phyloP scores from a whole-genome alignment of 2,113 vertebrate genomes.

The Gymnobelideus leadbeateri region DNA sequence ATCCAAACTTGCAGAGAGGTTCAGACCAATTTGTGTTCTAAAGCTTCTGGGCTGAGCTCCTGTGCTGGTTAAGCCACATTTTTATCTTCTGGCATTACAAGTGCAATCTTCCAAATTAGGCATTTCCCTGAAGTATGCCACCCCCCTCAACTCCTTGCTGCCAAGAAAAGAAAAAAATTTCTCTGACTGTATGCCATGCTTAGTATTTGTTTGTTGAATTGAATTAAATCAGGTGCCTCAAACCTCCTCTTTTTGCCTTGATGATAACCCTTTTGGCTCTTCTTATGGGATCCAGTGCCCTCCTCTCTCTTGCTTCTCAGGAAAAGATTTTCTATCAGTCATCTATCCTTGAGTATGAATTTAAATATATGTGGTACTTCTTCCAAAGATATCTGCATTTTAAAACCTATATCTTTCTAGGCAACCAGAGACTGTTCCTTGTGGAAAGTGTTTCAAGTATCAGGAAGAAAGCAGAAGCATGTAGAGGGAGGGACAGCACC shows the following conservation, averaged over 20 bases:
- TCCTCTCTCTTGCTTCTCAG: not conserved
- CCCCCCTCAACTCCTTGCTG: not conserved
- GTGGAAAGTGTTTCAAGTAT: not conserved
- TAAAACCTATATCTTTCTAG: conserved; percentile 18
- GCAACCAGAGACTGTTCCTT: not conserved
- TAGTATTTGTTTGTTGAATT: not conserved
- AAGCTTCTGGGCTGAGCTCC: not conserved
- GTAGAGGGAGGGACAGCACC: not conserved
- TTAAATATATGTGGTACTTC: not conserved
- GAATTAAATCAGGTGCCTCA: not conserved
- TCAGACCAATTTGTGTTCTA: not conserved
- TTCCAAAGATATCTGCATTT: not conserved
- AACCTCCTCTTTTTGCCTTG: not conserved
- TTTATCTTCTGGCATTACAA: not conserved
- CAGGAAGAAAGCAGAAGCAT: not conserved
- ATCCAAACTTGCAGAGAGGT: not conserved
- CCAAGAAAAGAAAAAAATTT: not conserved
- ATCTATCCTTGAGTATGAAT: not conserved
- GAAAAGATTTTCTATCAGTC: not conserved
- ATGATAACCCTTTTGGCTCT: not conserved
- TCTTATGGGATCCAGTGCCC: too few relatives aligned
- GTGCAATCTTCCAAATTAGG: not conserved
- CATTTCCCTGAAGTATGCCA: not conserved
- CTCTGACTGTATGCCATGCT: not conserved
- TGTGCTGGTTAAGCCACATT: not conserved